Evolutionary conservation across 2,113 vertebrate genomes (phyloP).

Genomic region (Pomatorhinus ruficollis): DNA sequence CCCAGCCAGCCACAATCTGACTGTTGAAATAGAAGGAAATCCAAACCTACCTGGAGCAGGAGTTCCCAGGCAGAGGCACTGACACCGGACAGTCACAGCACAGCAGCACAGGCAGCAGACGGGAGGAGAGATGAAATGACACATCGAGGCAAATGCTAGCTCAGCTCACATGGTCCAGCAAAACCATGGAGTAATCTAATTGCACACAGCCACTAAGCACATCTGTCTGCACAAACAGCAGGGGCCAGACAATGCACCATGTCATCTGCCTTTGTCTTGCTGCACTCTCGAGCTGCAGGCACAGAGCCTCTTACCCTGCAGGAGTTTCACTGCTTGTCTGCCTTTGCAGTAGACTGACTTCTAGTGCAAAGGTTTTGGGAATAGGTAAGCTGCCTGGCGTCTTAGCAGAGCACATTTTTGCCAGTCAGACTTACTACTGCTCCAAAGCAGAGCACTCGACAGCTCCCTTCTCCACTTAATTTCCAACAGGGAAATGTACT

Average conservation of each 20-base stretch:
- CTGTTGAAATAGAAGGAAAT: not conserved
- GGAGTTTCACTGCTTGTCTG: not conserved
- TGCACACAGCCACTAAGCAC: not conserved
- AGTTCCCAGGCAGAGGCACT: not conserved
- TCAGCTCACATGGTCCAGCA: slow-evolving; percentile 15
- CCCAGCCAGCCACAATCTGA: not conserved
- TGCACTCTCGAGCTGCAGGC: not conserved
- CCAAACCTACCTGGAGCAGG: slow-evolving; percentile 22
- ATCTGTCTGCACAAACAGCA: not conserved
- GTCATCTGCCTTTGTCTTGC: not conserved
- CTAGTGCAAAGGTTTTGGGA: not conserved
- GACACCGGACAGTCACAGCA: not conserved
- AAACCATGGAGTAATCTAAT: not conserved
- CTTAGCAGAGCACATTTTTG: not conserved
- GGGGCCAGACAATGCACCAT: not conserved
- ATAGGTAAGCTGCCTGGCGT: not conserved
- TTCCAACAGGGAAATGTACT: not conserved
- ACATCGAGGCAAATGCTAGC: not conserved
- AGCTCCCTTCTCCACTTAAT: not conserved
- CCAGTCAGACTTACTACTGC: not conserved
- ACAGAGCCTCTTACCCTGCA: not conserved
- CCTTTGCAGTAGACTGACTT: not conserved
- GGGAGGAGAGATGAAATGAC: not conserved
- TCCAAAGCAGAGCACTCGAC: not conserved
- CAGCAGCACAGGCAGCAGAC: not conserved